Base-by-base conservation (phyloP, 2,888 invertebrate genomes). In the Drosophila gaucha region DNA sequence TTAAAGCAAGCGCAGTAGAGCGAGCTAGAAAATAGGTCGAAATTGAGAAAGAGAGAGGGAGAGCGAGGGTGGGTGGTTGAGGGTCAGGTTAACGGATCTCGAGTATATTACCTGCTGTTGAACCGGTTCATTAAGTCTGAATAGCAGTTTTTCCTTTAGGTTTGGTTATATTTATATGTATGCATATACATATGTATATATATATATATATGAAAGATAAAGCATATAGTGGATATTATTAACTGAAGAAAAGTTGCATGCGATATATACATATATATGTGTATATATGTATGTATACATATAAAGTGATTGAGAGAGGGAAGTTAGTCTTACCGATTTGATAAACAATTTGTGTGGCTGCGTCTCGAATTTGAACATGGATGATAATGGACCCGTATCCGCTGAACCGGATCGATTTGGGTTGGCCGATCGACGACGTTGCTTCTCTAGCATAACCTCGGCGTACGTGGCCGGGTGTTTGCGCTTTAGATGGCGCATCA, bases 401-500 rank as follows among this genome's bases (percentile, higher is more conserved):
- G 65, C 35, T n/a, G 70, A 64, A 52, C 65, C 58, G 51, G 58
- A 55, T 59, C 69, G 58, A 24, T 52, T 51, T 9, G 39, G 9
- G 12, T 55, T 55, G 3, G 51, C 47, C 10, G 64, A 49, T 51
- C 66, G 70, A 0, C 67, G 67, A 1, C 44, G 57, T 18, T 55
- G 67, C 28, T 52, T 65, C 38, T 67, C 77, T 3, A 63, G 26
- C 50, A 76, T 52, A 2, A 84, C 77, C 20, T 46, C 36, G 9
- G 60, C 46, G 16, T 84, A 83, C 35, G 66, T 54, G 22, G 49
- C 18, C 6, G 67, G 67, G 16, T 79, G 79, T 26, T 83, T 79
- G 35, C 79, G 79, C 20, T 83, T 83, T 0, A 84, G 66, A 22
- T 79, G 79, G 10, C 79, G 73, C 79, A 83, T 67, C 47, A 79